Evolutionary conservation across 2,888 invertebrate species (phyloP), one percentile per base, ranked within the genome.

Genomic region (Leptinotarsa haldemani): DNA sequence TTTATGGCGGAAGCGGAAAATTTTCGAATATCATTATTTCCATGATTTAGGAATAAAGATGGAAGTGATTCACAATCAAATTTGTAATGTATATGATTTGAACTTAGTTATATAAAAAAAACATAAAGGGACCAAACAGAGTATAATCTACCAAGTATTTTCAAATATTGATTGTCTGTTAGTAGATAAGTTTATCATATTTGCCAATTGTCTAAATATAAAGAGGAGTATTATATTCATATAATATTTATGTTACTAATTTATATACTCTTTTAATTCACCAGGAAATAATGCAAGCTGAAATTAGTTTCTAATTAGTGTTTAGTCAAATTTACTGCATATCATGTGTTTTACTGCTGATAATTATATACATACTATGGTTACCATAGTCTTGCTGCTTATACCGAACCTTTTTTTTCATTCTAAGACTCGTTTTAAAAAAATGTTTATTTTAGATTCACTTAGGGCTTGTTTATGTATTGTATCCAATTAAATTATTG

Each of bases 401-500:
- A 70, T 77, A 71, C 77, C 77, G 74, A 77, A 71, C 71, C 71
- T 76, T 77, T 75, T 30, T 5, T 76, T 74, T 78, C 74, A 70
- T 56, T 73, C 61, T 71, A 61, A 48, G 70, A 66, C 40, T 22
- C 22, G 65, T 61, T 61, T 70, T 71, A 25, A 74, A 73, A 72
- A 56, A 70, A 74, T 68, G 48, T 77, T 75, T 73, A 74, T 71
- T 74, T 78, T 76, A 73, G 69, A 71, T 74, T 75, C 56, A 70
- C 64, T 72, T 75, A 76, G 72, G 71, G 75, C 65, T 58, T 71
- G 58, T 71, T 70, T 53, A 58, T 74, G 69, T 71, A 70, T 66
- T 78, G 74, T 78, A 76, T 79, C 76, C 75, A 77, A 79, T 70
- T 79, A 79, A 79, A 79, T 79, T 79, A 77, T 78, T 77, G 71